Conservation (phyloP, 1,140 invertebrate species). For the Trypoxylus dichotomus region DNA sequence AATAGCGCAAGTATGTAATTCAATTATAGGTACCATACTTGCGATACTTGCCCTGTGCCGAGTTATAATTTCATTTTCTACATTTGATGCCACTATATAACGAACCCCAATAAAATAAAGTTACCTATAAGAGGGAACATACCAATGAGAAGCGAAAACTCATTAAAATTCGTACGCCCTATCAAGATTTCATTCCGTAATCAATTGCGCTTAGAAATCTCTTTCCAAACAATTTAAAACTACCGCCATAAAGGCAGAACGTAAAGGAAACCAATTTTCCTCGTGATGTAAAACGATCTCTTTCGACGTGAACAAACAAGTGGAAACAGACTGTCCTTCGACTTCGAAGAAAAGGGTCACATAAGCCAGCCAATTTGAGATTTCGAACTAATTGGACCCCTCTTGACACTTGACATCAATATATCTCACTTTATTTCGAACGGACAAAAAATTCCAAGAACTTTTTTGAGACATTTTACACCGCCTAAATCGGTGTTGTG, state of each 20-base stretch:
- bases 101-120: neutral
- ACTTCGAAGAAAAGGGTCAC: neutral
- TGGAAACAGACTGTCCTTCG: neutral
- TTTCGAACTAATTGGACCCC: neutral
- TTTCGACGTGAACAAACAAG: neutral
- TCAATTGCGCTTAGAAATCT: neutral
- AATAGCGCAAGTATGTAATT: no score
- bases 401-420: neutral
- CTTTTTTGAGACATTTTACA: neutral
- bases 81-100: neutral
- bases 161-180: neutral
- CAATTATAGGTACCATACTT: no score
- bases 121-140: neutral
- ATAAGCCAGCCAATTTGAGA: neutral
- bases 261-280: neutral
- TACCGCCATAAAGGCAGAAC: neutral
- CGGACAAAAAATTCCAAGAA: neutral
- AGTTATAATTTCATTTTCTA: neutral
- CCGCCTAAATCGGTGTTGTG: neutral
- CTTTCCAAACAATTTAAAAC: neutral
- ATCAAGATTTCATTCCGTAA: neutral
- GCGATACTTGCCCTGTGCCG: no score
- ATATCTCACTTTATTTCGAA: neutral
- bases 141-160: neutral
- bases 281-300: neutral